Conservation (phyloP, 2,113 vertebrate species). For the Strix uralensis region DNA sequence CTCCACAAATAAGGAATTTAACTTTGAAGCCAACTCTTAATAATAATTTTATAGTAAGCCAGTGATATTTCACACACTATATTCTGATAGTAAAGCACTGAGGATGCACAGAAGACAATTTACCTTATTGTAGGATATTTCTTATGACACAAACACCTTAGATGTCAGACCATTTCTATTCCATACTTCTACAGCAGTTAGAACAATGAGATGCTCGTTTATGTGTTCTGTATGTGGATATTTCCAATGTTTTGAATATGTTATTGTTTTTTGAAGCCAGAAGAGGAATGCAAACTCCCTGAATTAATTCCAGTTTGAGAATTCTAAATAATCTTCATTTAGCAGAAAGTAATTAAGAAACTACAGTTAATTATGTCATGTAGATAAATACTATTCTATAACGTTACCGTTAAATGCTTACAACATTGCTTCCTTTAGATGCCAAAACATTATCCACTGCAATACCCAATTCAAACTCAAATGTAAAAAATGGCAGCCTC, state of each 20-base stretch:
- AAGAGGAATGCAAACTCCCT: background rate
- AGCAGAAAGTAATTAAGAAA: background rate
- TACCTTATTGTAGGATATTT: background rate
- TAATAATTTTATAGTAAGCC: background rate
- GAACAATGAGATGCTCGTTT: background rate
- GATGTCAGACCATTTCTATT: background rate
- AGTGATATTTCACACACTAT: background rate
- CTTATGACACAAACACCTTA: background rate
- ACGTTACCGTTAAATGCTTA: background rate
- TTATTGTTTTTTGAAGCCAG: background rate
- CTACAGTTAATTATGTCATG: background rate
- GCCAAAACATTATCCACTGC: background rate
- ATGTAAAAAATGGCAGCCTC: background rate
- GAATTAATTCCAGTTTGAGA: background rate
- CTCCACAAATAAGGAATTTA: background rate
- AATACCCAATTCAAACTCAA: background rate
- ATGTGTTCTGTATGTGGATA: too few relatives aligned
- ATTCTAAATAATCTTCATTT: background rate
- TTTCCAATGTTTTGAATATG: background rate
- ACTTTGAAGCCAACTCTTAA: background rate
- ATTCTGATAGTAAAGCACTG: background rate
- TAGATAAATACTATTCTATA: background rate
- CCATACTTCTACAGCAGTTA: background rate
- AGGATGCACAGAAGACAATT: background rate
- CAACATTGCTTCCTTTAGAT: background rate